Evolutionary conservation across 2,797 vertebrate genomes (phyloP), one percentile per base, ranked within the genome.

Genomic region (Pipistrellus pygmaeus): DNA sequence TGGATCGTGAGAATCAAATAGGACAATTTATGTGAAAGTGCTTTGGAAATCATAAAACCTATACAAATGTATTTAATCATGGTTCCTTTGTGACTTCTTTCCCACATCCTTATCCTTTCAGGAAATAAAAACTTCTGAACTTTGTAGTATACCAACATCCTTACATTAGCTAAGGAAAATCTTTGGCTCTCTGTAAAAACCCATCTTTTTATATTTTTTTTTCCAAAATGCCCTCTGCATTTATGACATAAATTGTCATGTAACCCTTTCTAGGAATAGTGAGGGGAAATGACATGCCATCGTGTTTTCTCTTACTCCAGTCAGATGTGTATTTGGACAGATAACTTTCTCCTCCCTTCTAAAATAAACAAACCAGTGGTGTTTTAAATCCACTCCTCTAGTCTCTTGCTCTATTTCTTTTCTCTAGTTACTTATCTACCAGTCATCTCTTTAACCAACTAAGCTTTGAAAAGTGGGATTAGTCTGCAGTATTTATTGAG

Each of bases 291-390:
- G 64, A 75, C 41, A 82, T 23, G 15, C 17, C 23, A 41, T 32
- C 66, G 25, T 84, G 32, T 73, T 93, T 77, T n/a, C 35, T 76
- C 17, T 81, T 51, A 8, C 80, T 89, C 82, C 64, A 87, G 60
- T 32, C 88, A 71, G 90, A 91, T 84, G 88, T 87, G 51, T 96
- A 92, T 94, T 93, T 96, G 83, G 51, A 82, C 68, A 89, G 93
- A 92, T 90, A 88, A 92, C 62, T 92, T 95, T 93, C 93, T 89
- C 55, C 25, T 85, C 38, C 53, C n/a, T 88, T 84, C 83, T 94
- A 92, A 96, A 96, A 94, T 94, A 96, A 97, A 97, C 92, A 97
- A 95, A 93, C 57, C 32, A 78, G 25, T 73, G 53, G 81, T 82
- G 44, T 68, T 92, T 95, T 73, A 82, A 95, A 91, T 17, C 46